These are phyloP conservation scores for Ranitomeya imitator DNA, from an alignment of 2,113 vertebrate genomes.

Conservation along the genomic window DNA sequence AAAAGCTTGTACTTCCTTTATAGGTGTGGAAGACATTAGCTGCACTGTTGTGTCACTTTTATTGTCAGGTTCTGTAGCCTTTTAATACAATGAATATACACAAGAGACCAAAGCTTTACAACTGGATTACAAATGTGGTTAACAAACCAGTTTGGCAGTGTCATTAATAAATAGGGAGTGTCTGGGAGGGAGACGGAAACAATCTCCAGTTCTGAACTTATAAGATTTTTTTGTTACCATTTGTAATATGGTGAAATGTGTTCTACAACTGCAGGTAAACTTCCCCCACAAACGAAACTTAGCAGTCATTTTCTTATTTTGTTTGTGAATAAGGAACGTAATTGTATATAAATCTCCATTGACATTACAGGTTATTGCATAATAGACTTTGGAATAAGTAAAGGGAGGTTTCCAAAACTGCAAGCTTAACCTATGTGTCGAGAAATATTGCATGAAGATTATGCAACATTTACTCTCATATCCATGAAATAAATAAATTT, in stretches of 20 bases:
- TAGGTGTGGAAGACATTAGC: not conserved
- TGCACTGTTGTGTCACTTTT: not conserved
- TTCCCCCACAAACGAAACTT: not conserved
- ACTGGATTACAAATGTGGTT: not conserved
- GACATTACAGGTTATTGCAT: not conserved
- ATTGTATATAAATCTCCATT: not conserved
- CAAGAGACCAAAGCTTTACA: not conserved
- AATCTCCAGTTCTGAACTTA: not conserved
- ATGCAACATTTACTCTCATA: not conserved
- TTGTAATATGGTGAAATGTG: not conserved
- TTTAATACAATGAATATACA: constrained; percentile 6
- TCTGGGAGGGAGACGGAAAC: not conserved
- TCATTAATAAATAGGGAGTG: constrained; percentile 20
- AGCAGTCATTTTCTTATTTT: not conserved
- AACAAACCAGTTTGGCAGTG: constrained; percentile 21
- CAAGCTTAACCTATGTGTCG: not conserved
- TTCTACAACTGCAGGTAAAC: not conserved
- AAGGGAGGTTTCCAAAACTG: not conserved
- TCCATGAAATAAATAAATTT: too few species aligned
- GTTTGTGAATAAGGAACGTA: not conserved
- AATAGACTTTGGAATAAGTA: not conserved
- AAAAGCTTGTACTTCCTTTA: not conserved
- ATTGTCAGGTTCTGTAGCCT: not conserved
- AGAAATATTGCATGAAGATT: not conserved
- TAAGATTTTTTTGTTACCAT: not conserved